phyloP scores from a whole-genome alignment of 1,140 invertebrate species.

The Pectinophora gossypiella region DNA sequence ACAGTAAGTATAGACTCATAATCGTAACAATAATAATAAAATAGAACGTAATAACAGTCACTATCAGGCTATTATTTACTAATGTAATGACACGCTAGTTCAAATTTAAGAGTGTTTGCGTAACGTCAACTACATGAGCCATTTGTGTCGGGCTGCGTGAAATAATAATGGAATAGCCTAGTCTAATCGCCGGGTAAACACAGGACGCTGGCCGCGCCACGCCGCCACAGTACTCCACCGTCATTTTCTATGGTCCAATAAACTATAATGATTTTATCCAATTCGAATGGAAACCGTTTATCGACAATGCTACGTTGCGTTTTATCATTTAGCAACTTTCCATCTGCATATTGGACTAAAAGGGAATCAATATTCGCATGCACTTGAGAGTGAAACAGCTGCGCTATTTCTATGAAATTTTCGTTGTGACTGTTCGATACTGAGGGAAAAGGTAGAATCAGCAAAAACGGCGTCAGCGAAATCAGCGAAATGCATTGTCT shows the following conservation, averaged over 20 bases:
- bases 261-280: not conserved
- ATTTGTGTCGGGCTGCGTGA: not conserved
- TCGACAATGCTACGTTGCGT: not conserved
- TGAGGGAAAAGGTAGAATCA: conserved; percentile 38
- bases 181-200: conserved; percentile 7
- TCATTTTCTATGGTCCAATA: conserved; percentile 5
- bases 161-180: conserved; percentile 5
- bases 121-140: conserved; percentile 1
- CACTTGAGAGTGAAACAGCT: conserved; percentile 6
- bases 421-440: conserved; percentile 6
- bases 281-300: not conserved
- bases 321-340: not conserved
- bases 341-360: not conserved
- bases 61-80: not conserved
- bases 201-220: not conserved
- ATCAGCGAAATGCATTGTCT: conserved; percentile 64
- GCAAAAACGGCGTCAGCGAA: conserved; percentile 56
- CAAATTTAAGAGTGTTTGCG: not conserved
- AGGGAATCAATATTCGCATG: not conserved
- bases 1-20: no score
- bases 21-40: not conserved
- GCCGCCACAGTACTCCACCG: not conserved
- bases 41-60: no score
- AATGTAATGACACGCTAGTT: not conserved
- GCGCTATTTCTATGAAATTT: conserved; percentile 8